Percentiles rank a stretch among this genome's conserved stretches.
Conservation (phyloP, 1,140 invertebrate genomes). For the Aphaenogaster rudis region DNA sequence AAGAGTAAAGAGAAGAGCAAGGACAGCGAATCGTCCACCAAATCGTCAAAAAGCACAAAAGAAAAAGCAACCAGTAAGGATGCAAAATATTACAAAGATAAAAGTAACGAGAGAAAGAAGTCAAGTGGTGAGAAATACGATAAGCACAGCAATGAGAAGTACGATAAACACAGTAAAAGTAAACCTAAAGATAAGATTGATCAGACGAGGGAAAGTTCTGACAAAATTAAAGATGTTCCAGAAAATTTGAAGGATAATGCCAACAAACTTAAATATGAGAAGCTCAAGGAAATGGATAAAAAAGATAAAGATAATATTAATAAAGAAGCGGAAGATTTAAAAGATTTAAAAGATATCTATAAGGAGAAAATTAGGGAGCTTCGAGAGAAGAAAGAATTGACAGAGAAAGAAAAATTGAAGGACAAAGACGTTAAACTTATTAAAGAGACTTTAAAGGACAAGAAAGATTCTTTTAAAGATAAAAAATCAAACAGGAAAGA, state of each 20-base stretch:
- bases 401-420: conserved; percentile 85
- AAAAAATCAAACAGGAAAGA: conserved; percentile 80
- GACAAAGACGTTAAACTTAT: conserved; percentile 76
- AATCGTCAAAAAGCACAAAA: conserved; percentile 63
- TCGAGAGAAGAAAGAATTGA: conserved; percentile 85
- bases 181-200: conserved; percentile 78
- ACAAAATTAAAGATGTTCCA: conserved; percentile 70
- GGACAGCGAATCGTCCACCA: conserved; percentile 75
- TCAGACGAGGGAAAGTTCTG: conserved; percentile 65
- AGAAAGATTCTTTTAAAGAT: conserved; percentile 78
- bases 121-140: conserved; percentile 78
- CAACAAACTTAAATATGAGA: conserved; percentile 75
- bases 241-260: conserved; percentile 61
- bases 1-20: conserved; percentile 79
- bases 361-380: conserved; percentile 86
- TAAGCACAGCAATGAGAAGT: conserved; percentile 79
- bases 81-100: conserved; percentile 76
- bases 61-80: conserved; percentile 66
- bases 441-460: conserved; percentile 78
- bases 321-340: conserved; percentile 83
- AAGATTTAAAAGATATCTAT: conserved; percentile 85
- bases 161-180: conserved; percentile 78
- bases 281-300: conserved; percentile 76
- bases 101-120: conserved; percentile 76
- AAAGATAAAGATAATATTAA: conserved; percentile 74